Percentiles rank a stretch among this genome's conserved stretches.
Evolutionary conservation across 2,888 invertebrate species (phyloP).

Genomic region (Mesopsocus fuscifrons): DNA sequence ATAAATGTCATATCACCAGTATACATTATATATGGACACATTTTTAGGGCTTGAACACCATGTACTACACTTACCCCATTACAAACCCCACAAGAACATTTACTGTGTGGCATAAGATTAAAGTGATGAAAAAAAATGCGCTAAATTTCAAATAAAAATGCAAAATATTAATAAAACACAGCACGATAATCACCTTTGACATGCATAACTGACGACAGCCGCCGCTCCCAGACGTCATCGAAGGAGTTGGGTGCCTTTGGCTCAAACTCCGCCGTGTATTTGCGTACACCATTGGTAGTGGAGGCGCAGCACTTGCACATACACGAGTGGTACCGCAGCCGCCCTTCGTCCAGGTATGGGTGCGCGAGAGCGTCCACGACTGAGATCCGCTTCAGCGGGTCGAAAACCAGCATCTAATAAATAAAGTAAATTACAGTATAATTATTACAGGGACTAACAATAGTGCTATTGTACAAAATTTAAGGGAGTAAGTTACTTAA

Average conservation of each 20-base stretch:
- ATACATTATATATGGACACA: no score
- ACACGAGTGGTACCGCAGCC: slow-evolving; percentile 96
- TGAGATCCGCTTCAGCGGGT: slow-evolving; percentile 89
- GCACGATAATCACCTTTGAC: slow-evolving; percentile 57
- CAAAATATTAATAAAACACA: background rate
- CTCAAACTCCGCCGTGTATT: slow-evolving; percentile 79
- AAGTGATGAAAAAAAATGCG: no score
- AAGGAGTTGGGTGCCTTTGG: slow-evolving; percentile 79
- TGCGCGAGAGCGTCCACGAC: slow-evolving; percentile 91
- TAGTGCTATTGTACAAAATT: no score
- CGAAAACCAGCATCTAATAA: slow-evolving; percentile 97
- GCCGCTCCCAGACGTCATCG: slow-evolving; percentile 93
- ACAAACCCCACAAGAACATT: no score
- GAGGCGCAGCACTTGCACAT: slow-evolving; percentile 98
- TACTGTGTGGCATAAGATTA: no score
- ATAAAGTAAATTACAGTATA: no score
- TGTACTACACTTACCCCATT: no score
- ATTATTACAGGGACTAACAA: no score
- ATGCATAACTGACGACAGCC: slow-evolving; percentile 78
- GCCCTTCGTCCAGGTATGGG: slow-evolving; percentile 94
- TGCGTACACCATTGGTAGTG: slow-evolving; percentile 47
- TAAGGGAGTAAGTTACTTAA: no score
- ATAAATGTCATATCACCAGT: no score
- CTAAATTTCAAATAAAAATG: no score
- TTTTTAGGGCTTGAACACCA: no score